phyloP scores from a whole-genome alignment of 2,888 invertebrate species.

The Ametastegia equiseti region DNA sequence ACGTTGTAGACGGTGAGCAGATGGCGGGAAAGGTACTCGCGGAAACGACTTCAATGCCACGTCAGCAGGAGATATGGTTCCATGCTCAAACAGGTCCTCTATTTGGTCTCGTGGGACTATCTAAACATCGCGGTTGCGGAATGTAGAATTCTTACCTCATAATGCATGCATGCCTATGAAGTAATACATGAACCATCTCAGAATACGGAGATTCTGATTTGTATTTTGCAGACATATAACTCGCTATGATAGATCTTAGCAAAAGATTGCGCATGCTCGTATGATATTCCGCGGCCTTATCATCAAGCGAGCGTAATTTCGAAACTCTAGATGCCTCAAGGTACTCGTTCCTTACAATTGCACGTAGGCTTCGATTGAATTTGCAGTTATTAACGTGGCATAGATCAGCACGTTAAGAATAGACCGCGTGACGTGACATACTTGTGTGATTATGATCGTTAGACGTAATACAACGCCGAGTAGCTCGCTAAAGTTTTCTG shows the following conservation, averaged over 20 bases:
- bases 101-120: slow-evolving; percentile 13
- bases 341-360: not conserved
- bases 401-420: not conserved
- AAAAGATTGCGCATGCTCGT: not conserved
- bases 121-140: not conserved
- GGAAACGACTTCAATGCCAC: not conserved
- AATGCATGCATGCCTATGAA: not conserved
- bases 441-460: slow-evolving; percentile 24
- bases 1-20: not conserved
- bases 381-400: slow-evolving; percentile 20
- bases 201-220: not conserved
- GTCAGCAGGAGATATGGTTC: slow-evolving; percentile 37
- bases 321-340: not conserved
- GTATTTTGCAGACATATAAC: not conserved
- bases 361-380: slow-evolving; percentile 34
- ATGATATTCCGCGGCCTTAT: not conserved
- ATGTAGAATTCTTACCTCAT: not conserved
- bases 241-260: not conserved
- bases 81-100: slow-evolving; percentile 21
- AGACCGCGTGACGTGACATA: slow-evolving; percentile 14
- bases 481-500: not conserved
- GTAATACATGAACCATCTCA: too few species aligned
- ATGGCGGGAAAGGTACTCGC: not conserved
- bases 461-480: not conserved
- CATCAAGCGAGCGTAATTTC: not conserved